Percentiles rank a stretch among this genome's conserved stretches.
phyloP scores from a whole-genome alignment of 2,888 invertebrate species.

The Sesia bembeciformis region DNA sequence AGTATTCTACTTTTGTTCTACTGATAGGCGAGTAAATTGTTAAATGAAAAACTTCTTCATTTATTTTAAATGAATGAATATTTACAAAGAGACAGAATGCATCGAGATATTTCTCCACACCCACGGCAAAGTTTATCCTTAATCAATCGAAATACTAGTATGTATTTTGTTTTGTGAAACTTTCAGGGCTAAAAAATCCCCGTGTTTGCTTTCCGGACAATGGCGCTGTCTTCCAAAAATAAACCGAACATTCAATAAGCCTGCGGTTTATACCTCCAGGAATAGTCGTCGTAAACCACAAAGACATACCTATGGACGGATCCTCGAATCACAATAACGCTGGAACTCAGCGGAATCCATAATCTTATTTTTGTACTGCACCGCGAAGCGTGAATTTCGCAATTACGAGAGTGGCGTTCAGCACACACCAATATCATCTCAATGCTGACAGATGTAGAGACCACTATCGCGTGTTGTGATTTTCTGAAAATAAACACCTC shows the following conservation, averaged over 20 bases:
- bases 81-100: too few species aligned
- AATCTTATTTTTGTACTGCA: conserved; percentile 75
- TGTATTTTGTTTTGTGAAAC: conserved; percentile 24
- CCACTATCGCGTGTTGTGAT: conserved; percentile 31
- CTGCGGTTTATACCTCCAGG: conserved; percentile 67
- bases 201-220: conserved; percentile 33
- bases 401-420: conserved; percentile 50
- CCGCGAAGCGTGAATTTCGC: conserved; percentile 73
- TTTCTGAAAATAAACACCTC: conserved; percentile 70
- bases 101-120: too few species aligned
- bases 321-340: conserved; percentile 74
- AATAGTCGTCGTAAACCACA: conserved; percentile 67
- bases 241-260: conserved; percentile 68
- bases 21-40: too few species aligned
- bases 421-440: conserved; percentile 38
- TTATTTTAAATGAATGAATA: too few species aligned
- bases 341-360: conserved; percentile 72
- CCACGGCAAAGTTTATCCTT: too few species aligned
- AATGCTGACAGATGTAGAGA: conserved; percentile 31
- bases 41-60: too few species aligned
- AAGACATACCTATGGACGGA: conserved; percentile 73
- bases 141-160: background rate
- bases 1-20: too few species aligned
- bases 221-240: conserved; percentile 67
- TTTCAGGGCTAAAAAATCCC: conserved; percentile 28